These are phyloP conservation scores for Nasonia longicornis DNA, from an alignment of 1,140 invertebrate genomes.

Conservation along the genomic window DNA sequence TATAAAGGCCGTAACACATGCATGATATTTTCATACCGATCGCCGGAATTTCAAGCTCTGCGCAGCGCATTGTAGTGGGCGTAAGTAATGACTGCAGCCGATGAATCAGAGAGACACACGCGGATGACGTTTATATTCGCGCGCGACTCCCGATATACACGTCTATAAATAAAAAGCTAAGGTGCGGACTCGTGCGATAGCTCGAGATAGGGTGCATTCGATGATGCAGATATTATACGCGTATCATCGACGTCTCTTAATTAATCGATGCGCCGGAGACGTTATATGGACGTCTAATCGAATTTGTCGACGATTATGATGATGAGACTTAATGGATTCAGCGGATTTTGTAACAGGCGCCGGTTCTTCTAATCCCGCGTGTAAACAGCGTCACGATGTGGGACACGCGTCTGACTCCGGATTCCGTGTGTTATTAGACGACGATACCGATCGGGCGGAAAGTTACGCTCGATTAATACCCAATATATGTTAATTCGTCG, in stretches of 20 bases:
- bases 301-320: neutral
- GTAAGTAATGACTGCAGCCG: constrained; percentile 14
- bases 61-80: neutral
- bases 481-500: too few relatives aligned
- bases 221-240: constrained; percentile 13
- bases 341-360: too few relatives aligned
- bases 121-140: neutral
- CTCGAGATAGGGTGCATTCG: constrained; percentile 23
- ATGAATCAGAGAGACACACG: constrained; percentile 16
- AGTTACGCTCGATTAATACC: too few relatives aligned
- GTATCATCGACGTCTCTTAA: neutral
- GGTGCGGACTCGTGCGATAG: neutral
- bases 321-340: too few relatives aligned
- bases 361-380: too few relatives aligned
- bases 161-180: constrained; percentile 33
- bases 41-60: constrained; percentile 25
- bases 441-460: too few relatives aligned
- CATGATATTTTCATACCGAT: constrained; percentile 22
- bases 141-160: neutral
- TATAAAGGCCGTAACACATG: neutral
- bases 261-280: neutral
- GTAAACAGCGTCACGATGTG: too few relatives aligned
- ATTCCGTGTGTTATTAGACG: too few relatives aligned
- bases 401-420: too few relatives aligned
- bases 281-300: neutral